Percentiles rank a stretch among this genome's conserved stretches.
Conservation (phyloP, 2,797 vertebrate genomes). For the Sorex maritimensis region DNA sequence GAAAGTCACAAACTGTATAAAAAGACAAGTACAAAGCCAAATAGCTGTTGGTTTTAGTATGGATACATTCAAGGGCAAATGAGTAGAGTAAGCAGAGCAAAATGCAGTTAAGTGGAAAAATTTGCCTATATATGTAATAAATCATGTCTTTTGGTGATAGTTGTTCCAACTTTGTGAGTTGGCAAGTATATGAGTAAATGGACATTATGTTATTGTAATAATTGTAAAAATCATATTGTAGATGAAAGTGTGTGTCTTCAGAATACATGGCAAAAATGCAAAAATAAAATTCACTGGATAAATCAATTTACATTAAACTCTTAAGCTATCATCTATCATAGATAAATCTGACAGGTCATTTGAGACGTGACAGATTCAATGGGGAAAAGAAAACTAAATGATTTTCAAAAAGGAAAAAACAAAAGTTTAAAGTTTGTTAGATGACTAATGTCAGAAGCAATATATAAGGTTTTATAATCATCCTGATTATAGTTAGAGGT, state of each 20-base stretch:
- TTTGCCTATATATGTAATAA: conserved; percentile 49
- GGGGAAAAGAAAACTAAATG: conserved; percentile 56
- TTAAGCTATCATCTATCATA: conserved; percentile 42
- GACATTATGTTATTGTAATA: conserved; percentile 23
- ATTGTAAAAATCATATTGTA: conserved; percentile 61
- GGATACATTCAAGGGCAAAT: conserved; percentile 81
- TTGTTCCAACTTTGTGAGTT: conserved; percentile 18
- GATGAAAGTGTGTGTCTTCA: conserved; percentile 56
- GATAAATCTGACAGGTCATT: conserved; percentile 59
- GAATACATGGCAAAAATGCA: conserved; percentile 66
- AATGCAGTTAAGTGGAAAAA: conserved; percentile 44
- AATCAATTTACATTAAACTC: conserved; percentile 68
- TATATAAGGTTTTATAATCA: not conserved
- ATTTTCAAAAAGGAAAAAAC: conserved; percentile 51
- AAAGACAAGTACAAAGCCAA: conserved; percentile 68
- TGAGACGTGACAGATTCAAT: conserved; percentile 44
- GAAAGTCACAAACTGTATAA: conserved; percentile 71
- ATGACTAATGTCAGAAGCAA: not conserved
- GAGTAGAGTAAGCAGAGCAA: conserved; percentile 39
- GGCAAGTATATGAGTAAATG: conserved; percentile 45
- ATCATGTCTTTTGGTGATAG: conserved; percentile 53
- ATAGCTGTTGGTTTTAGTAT: conserved; percentile 60
- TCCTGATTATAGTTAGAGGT: not conserved
- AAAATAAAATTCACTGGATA: not conserved
- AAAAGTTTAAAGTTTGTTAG: not conserved